These are phyloP conservation scores for Sapajus apella DNA, from an alignment of 2,113 vertebrate species.

Conservation along the genomic window DNA sequence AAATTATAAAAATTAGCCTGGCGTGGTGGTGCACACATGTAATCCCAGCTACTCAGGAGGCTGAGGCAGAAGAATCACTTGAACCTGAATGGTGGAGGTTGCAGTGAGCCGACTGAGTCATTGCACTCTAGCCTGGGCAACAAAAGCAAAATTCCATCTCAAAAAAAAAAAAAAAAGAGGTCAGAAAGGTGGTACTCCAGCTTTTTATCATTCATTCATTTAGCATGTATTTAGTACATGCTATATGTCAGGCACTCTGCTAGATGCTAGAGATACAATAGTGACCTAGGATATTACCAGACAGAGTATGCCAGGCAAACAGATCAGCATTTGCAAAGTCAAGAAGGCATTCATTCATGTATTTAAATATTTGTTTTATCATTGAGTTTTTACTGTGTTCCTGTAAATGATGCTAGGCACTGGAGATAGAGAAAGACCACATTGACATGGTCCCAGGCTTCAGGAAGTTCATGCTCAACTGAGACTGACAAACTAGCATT, in stretches of 20 bases:
- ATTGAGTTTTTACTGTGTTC: not conserved
- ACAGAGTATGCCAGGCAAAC: not conserved
- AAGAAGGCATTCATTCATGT: not conserved
- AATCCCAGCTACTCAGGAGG: no score
- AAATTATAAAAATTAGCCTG: no score
- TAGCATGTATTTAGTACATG: not conserved
- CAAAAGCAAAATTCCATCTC: no score
- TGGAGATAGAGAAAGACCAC: not conserved
- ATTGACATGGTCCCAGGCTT: not conserved
- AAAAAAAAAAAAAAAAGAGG: no score
- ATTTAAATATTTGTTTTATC: constrained; percentile 13
- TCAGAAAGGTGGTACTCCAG: not conserved
- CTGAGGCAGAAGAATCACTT: no score
- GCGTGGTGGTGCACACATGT: no score
- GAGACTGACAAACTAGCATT: not conserved
- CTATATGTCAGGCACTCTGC: not conserved
- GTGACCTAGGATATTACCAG: not conserved
- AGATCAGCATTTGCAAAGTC: not conserved
- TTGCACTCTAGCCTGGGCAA: no score
- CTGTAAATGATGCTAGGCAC: not conserved
- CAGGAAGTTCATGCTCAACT: not conserved
- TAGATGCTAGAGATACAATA: not conserved
- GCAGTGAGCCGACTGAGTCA: no score
- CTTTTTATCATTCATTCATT: not conserved
- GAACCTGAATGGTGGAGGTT: no score